Evolutionary conservation across 2,888 invertebrate species (phyloP).

Genomic region (Phengaris alcon): DNA sequence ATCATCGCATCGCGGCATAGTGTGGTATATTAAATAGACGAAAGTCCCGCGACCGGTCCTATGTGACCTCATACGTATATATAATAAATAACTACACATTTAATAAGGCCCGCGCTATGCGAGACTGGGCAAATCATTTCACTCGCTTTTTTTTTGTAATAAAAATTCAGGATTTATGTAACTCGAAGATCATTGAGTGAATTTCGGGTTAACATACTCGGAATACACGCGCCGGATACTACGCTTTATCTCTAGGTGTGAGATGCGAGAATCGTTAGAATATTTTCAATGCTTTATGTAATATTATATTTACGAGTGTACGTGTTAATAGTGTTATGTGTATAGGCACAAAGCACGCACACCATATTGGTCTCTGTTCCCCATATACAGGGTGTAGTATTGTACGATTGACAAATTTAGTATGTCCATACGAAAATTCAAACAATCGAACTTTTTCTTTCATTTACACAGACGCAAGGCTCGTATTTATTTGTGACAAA

Average conservation of each 20-base stretch:
- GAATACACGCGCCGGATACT: neutral
- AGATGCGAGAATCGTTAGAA: slow-evolving; percentile 22
- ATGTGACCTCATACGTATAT: slow-evolving; percentile 61
- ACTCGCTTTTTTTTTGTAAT: slow-evolving; percentile 37
- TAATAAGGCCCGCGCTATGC: slow-evolving; percentile 62
- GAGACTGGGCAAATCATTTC: slow-evolving; percentile 54
- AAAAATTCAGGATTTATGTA: slow-evolving; percentile 31
- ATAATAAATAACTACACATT: slow-evolving; percentile 70
- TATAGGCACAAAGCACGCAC: slow-evolving; percentile 28
- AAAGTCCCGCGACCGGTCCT: slow-evolving; percentile 68
- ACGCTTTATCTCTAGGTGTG: neutral
- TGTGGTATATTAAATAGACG: slow-evolving; percentile 35
- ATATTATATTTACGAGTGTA: slow-evolving; percentile 19
- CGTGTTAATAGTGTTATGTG: slow-evolving; percentile 29
- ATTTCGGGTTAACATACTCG: neutral
- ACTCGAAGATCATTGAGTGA: slow-evolving; percentile 47
- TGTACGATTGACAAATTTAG: slow-evolving; percentile 33
- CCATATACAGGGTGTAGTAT: slow-evolving; percentile 31
- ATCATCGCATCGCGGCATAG: slow-evolving; percentile 8
- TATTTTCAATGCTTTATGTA: neutral
- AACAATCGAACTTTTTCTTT: slow-evolving; percentile 78
- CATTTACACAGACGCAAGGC: slow-evolving; percentile 64
- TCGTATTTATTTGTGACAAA: slow-evolving; percentile 64
- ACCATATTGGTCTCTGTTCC: slow-evolving; percentile 46
- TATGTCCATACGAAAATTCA: slow-evolving; percentile 63